A percentile compares a stretch with the other conserved stretches of the same genome.
phyloP scores from a whole-genome alignment of 2,113 vertebrate species.

The Scomber scombrus region DNA sequence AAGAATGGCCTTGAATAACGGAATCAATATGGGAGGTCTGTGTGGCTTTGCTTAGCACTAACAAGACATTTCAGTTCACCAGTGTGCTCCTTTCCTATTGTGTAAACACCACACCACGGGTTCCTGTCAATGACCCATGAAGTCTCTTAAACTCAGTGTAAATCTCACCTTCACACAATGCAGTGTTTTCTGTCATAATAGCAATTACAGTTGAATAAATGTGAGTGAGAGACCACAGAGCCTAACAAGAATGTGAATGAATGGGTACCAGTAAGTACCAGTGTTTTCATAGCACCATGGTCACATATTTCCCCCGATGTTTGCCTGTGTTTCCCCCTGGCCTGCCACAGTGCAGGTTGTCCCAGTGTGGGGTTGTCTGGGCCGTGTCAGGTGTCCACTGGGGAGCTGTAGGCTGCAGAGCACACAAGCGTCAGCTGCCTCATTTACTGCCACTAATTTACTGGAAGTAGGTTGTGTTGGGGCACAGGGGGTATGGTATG shows the following conservation, averaged over 20 bases:
- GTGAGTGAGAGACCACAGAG: conserved; percentile 46
- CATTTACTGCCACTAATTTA: conserved; percentile 78
- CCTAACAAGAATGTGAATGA: conserved; percentile 61
- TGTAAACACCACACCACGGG: conserved; percentile 73
- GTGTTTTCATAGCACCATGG: conserved; percentile 56
- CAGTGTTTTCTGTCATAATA: conserved; percentile 63
- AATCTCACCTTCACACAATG: conserved; percentile 58
- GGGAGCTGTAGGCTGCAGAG: conserved; percentile 57
- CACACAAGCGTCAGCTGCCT: conserved; percentile 72
- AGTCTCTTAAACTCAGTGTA: conserved; percentile 60
- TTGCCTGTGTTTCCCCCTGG: conserved; percentile 30
- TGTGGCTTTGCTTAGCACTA: conserved; percentile 47
- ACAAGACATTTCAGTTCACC: conserved; percentile 70
- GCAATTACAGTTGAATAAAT: conserved; percentile 62
- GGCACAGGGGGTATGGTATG: conserved; percentile 59
- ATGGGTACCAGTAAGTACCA: conserved; percentile 65
- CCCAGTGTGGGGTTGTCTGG: conserved; percentile 55
- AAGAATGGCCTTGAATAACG: conserved; percentile 14
- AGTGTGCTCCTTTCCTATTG: conserved; percentile 57
- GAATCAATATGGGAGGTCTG: conserved; percentile 66
- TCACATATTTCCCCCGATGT: conserved; percentile 55
- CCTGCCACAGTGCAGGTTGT: conserved; percentile 67
- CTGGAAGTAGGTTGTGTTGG: conserved; percentile 65
- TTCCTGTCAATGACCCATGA: conserved; percentile 76
- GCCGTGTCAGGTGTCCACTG: conserved; percentile 75